Conservation (phyloP, 2,797 vertebrate species). For the Aldrovandia affinis region DNA sequence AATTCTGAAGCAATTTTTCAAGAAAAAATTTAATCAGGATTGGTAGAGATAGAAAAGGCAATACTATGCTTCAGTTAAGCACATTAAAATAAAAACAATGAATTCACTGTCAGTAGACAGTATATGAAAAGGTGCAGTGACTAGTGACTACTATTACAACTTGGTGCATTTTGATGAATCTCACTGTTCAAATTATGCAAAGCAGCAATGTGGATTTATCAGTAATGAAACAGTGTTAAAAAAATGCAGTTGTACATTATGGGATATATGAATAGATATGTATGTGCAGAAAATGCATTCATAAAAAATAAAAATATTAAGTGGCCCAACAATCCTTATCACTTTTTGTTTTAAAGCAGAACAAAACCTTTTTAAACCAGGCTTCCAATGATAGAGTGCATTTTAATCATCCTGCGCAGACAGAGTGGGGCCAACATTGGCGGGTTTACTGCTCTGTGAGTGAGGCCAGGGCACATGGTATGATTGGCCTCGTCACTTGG, state of each 20-base stretch:
- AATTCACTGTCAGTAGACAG: not conserved
- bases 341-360: not conserved
- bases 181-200: constrained; percentile 5
- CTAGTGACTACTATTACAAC: not conserved
- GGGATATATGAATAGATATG: not conserved
- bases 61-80: not conserved
- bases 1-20: not conserved
- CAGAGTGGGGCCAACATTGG: too few relatives aligned
- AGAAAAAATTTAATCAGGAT: not conserved
- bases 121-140: not conserved
- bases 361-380: not conserved
- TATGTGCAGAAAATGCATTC: not conserved
- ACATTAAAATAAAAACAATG: not conserved
- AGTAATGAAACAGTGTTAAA: not conserved
- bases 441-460: too few relatives aligned
- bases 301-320: not conserved
- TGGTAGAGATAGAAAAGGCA: not conserved
- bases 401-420: too few relatives aligned
- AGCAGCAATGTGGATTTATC: not conserved
- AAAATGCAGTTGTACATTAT: not conserved
- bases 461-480: too few relatives aligned
- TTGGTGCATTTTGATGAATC: not conserved
- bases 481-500: too few relatives aligned
- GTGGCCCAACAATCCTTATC: not conserved
- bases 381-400: not conserved